Conservation (phyloP, 2,797 vertebrate genomes). For the Amniataba percoides region DNA sequence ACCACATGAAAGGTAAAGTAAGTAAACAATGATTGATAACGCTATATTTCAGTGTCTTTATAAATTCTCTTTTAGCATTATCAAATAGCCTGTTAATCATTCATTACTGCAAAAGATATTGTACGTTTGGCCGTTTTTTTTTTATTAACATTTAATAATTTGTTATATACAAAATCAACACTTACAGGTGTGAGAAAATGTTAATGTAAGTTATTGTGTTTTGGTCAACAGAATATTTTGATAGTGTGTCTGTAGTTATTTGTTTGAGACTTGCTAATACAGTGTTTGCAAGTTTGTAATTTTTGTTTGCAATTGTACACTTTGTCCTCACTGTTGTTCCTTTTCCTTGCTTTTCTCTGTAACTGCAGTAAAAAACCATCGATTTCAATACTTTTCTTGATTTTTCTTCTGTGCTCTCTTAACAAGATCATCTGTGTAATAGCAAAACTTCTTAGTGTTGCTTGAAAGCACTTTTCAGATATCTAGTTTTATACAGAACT, state of each 20-base stretch:
- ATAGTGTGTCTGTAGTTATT: constrained; percentile 37
- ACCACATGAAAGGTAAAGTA: constrained; percentile 23
- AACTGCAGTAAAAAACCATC: background rate
- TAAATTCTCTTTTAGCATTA: constrained; percentile 27
- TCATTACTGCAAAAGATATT: constrained; percentile 4
- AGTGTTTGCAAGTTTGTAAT: constrained; percentile 57
- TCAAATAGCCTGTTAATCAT: constrained; percentile 37
- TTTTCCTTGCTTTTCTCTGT: constrained; percentile 3
- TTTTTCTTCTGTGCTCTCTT: constrained; percentile 4
- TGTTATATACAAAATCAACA: constrained; percentile 34
- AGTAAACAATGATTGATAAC: constrained; percentile 1
- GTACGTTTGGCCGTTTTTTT: constrained; percentile 10
- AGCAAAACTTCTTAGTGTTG: constrained; percentile 53
- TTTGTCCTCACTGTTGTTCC: constrained; percentile 22
- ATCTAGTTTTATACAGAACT: constrained; percentile 14
- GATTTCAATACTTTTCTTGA: constrained; percentile 2
- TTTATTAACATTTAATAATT: constrained; percentile 36
- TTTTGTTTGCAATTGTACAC: constrained; percentile 49
- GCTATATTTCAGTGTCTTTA: constrained; percentile 36
- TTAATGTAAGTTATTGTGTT: constrained; percentile 58
- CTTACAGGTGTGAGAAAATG: constrained; percentile 31
- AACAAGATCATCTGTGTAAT: constrained; percentile 24
- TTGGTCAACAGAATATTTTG: constrained; percentile 56
- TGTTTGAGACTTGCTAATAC: constrained; percentile 46
- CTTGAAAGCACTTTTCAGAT: constrained; percentile 44